Evolutionary conservation across 2,113 vertebrate species (phyloP).

Genomic region (Poecile atricapillus): DNA sequence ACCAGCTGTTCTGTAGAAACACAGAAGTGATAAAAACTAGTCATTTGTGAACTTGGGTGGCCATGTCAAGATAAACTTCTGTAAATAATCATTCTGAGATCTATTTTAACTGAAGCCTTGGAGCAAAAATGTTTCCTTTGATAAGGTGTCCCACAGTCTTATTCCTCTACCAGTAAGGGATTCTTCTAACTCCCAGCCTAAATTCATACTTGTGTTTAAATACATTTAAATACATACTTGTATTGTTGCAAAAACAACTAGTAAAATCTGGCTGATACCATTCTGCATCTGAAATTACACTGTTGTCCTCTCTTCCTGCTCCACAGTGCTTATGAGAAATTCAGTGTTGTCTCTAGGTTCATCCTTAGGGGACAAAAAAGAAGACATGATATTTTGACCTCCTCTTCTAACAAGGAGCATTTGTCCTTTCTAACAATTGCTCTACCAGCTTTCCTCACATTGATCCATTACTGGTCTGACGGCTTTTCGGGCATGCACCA

Average conservation of each 20-base stretch:
- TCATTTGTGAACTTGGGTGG: not conserved
- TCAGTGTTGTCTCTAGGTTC: not conserved
- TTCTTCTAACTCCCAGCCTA: not conserved
- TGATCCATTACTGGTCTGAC: not conserved
- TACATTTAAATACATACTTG: too few relatives aligned
- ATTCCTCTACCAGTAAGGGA: not conserved
- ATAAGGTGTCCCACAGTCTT: not conserved
- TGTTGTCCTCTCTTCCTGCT: too few relatives aligned
- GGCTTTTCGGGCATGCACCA: accelerated
- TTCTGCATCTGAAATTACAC: too few relatives aligned
- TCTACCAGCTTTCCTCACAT: not conserved
- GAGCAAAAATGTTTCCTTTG: not conserved
- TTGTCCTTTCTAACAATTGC: not conserved
- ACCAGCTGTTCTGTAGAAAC: not conserved
- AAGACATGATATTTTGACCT: not conserved
- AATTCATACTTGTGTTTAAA: not conserved
- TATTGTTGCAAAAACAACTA: not conserved
- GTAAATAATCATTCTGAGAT: not conserved
- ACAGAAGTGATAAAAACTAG: not conserved
- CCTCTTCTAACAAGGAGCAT: not conserved
- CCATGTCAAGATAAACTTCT: not conserved
- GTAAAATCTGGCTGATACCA: too few relatives aligned
- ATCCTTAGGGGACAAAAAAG: not conserved
- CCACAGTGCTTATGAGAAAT: not conserved
- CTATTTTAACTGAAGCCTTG: not conserved